phyloP scores from a whole-genome alignment of 2,113 vertebrate genomes.

The Tautogolabrus adspersus region DNA sequence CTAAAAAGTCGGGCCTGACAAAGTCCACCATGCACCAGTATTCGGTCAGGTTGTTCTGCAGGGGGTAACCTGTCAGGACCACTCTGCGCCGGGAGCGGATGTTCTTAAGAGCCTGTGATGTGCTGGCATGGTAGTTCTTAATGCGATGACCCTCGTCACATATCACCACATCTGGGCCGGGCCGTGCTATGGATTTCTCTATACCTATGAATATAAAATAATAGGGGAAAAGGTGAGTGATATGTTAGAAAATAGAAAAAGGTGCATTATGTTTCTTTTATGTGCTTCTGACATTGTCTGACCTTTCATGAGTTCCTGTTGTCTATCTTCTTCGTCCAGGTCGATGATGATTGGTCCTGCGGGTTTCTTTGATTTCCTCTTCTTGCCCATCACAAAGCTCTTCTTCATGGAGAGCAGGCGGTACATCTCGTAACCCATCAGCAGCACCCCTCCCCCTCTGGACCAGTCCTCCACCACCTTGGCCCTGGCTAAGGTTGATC shows the following conservation, averaged over 20 bases:
- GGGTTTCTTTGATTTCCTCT: constrained; percentile 97
- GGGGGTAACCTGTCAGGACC: constrained; percentile 95
- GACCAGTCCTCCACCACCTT: constrained; percentile 97
- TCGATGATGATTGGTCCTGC: constrained; percentile 97
- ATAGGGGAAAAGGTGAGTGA: background rate
- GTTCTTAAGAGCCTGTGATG: constrained; percentile 97
- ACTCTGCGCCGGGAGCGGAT: constrained; percentile 95
- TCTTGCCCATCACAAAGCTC: constrained; percentile 95
- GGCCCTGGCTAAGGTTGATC: constrained; percentile 92
- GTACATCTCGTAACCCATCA: constrained; percentile 99
- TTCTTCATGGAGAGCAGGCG: constrained; percentile 98
- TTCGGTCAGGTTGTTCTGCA: constrained; percentile 98
- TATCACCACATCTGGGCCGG: constrained; percentile 97
- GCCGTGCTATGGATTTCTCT: constrained; percentile 92
- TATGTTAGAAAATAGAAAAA: background rate
- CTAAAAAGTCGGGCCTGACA: constrained; percentile 96
- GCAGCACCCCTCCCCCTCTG: constrained; percentile 92
- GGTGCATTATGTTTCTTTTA: background rate
- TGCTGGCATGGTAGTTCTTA: constrained; percentile 99
- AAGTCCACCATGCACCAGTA: constrained; percentile 99
- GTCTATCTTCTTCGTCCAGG: constrained; percentile 97
- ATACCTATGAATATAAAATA: constrained; percentile 84
- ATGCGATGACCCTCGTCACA: constrained; percentile 99
- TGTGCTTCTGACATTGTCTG: constrained; percentile 13
- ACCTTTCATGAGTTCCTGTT: constrained; percentile 98